Percentiles rank a stretch among this genome's conserved stretches.
Conservation (phyloP, 2,113 vertebrate genomes). For the Pica pica region DNA sequence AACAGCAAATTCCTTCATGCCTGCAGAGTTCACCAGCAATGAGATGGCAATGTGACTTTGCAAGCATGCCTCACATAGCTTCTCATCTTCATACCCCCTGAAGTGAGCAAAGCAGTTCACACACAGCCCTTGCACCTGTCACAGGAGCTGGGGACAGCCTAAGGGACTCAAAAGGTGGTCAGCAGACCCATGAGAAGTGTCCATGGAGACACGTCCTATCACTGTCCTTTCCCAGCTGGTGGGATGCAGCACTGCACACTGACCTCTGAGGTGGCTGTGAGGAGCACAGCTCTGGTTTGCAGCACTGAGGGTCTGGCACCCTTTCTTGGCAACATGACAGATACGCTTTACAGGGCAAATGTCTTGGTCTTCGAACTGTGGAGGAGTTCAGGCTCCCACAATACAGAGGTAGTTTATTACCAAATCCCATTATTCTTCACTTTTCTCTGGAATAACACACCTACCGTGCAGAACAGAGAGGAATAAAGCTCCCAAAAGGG, state of each 20-base stretch:
- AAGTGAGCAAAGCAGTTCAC: not conserved
- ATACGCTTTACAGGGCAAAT: not conserved
- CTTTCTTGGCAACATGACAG: not conserved
- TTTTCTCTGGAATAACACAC: not conserved
- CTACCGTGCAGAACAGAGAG: not conserved
- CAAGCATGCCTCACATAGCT: not conserved
- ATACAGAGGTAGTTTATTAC: not conserved
- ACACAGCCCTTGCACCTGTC: not conserved
- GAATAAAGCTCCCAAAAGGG: not conserved
- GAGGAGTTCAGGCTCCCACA: not conserved
- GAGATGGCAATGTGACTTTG: not conserved
- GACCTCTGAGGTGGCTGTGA: not conserved
- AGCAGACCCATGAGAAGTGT: not conserved
- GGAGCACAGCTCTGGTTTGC: not conserved
- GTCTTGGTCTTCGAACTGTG: not conserved
- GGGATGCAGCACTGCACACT: rapidly evolving
- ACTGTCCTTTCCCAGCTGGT: not conserved
- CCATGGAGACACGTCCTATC: not conserved
- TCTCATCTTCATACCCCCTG: not conserved
- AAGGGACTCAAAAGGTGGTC: not conserved
- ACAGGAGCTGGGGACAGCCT: not conserved
- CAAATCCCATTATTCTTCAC: not conserved
- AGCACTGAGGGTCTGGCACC: not conserved
- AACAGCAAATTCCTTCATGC: not conserved
- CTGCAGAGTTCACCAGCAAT: not conserved